These are phyloP conservation scores for Pipra filicauda DNA, from an alignment of 2,113 vertebrate genomes.

Conservation along the genomic window DNA sequence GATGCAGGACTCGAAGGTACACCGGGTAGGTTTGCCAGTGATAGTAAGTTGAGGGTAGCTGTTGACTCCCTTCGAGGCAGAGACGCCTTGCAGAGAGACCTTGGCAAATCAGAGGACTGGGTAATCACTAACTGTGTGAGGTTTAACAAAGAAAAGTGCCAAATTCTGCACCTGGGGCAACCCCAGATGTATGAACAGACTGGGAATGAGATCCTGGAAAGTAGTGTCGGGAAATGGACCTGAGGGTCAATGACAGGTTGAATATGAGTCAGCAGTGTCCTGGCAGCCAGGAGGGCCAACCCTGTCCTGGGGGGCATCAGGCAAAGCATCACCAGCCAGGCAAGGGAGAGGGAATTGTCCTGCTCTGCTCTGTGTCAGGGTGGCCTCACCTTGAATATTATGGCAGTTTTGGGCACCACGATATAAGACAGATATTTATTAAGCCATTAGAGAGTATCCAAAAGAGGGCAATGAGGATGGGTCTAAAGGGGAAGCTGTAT, in stretches of 20 bases:
- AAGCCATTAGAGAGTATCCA: not conserved
- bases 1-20: not conserved
- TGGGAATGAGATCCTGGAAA: not conserved
- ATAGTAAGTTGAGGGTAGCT: not conserved
- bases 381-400: rapidly evolving
- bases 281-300: rapidly evolving
- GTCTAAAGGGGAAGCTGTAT: rapidly evolving
- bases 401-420: not conserved
- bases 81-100: not conserved
- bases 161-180: not conserved
- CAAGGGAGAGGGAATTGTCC: not conserved
- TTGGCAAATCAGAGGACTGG: not conserved
- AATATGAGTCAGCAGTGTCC: not conserved
- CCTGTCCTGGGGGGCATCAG: not conserved
- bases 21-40: not conserved
- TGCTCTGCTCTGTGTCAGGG: not conserved
- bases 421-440: not conserved
- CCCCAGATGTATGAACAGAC: not conserved
- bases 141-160: not conserved
- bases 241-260: not conserved
- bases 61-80: too few species aligned
- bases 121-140: not conserved
- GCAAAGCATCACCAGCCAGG: rapidly evolving
- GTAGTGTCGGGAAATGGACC: too few species aligned
- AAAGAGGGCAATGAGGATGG: not conserved